phyloP scores from a whole-genome alignment of 2,797 vertebrate genomes.

The Pangasius krempfi region DNA sequence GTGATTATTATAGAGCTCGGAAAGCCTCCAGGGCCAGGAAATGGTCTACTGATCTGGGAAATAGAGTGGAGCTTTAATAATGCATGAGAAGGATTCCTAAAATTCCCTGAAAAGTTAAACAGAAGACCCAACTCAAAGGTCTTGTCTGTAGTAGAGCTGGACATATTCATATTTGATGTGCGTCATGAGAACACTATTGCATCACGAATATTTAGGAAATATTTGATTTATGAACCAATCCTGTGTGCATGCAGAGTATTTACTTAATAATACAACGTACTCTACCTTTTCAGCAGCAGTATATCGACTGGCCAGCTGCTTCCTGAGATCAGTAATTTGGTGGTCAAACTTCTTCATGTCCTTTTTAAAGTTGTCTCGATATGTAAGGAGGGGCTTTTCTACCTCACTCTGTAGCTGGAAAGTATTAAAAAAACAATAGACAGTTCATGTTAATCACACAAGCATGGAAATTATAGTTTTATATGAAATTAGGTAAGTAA shows the following conservation, averaged over 20 bases:
- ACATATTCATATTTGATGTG: background rate
- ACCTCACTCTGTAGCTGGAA: conserved; percentile 93
- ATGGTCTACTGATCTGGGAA: conserved; percentile 54
- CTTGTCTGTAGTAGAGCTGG: background rate
- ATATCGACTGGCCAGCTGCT: conserved; percentile 90
- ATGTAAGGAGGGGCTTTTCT: conserved; percentile 91
- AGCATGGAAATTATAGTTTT: background rate
- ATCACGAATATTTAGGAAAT: background rate
- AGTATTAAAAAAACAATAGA: background rate
- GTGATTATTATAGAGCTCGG: conserved; percentile 56
- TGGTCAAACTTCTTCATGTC: conserved; percentile 98
- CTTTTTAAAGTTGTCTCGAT: conserved; percentile 97
- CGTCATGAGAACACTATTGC: background rate
- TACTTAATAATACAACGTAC: background rate
- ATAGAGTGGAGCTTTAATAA: conserved; percentile 63
- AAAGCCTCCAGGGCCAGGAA: conserved; percentile 48
- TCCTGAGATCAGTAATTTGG: conserved; percentile 90
- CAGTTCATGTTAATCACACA: background rate
- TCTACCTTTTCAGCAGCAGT: conserved; percentile 77
- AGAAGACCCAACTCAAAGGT: conserved; percentile 3
- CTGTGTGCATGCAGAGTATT: background rate
- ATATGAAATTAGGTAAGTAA: background rate
- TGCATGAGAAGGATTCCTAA: conserved; percentile 55
- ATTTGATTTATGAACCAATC: background rate
- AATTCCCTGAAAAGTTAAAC: conserved; percentile 49